Base-by-base conservation (phyloP, 2,797 vertebrate genomes). In the Sebastes diploproa region DNA sequence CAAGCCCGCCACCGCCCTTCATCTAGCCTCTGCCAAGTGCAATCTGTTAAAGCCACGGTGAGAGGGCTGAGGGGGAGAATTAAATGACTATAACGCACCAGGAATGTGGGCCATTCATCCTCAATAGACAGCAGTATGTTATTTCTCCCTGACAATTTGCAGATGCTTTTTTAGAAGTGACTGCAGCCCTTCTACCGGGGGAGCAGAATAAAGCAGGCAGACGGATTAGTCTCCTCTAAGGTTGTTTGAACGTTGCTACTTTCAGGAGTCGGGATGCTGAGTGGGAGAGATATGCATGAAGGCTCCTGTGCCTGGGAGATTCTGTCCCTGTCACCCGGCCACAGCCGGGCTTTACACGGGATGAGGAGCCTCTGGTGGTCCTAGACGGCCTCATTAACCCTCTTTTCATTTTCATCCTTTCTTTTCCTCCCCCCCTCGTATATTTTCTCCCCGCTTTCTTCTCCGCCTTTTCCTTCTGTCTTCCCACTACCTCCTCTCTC, bases 81-180 rank as follows among this genome's bases (percentile, higher is more conserved):
- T 91, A 93, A 93, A 93, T 87, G 89, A 91, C 89, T 92, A 87
- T 91, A 93, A 92, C 77, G 77, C 89, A 89, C 67, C 69, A 90
- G 87, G 89, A 94, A 93, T 94, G 89, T 86, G 88, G 88, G 79
- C 89, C 89, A 91, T 95, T 94, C 88, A 91, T 93, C 88, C 90
- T 91, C 90, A 74, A 88, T 79, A 90, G 92, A 91, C 93, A 86
- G 89, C 82, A 75, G 72, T 82, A 66, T 91, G 90, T 91, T 91
- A 83, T 90, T 90, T 90, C 85, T 92, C 87, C 80, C 64, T 84
- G 86, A 94, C 86, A 94, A 94, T 93, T 92, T 93, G 91, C 90
- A 85, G 88, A 92, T 89, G 88, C 89, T 89, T 89, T 72, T 72
- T 91, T 70, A 79, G 85, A 90, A 88, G 83, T 82, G 89, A 86